Percentiles rank a stretch among this genome's conserved stretches.
These are phyloP conservation scores for Zoroaster sp. DNA, from an alignment of 53 echinoderm and acorn worm genomes.

Conservation along the genomic window DNA sequence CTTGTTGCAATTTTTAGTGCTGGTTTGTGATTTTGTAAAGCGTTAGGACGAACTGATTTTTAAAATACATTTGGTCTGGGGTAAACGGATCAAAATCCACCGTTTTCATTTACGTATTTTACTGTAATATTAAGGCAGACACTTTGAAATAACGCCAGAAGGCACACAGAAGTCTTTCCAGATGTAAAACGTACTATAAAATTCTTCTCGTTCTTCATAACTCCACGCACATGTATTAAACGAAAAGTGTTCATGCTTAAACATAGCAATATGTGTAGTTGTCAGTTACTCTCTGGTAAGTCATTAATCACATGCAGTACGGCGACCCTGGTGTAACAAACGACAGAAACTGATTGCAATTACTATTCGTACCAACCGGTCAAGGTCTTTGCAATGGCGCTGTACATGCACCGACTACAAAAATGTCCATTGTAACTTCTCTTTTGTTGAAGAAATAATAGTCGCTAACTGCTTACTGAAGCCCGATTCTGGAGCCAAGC, in stretches of 20 bases:
- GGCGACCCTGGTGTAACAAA: neutral
- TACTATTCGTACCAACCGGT: neutral
- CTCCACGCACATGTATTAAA: neutral
- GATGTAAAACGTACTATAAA: neutral
- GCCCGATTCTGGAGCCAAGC: too few relatives aligned
- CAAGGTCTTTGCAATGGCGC: slow-evolving; percentile 2
- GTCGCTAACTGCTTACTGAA: neutral
- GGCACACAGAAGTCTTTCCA: neutral
- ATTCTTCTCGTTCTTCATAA: neutral
- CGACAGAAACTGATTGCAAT: neutral
- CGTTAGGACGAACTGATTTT: too few relatives aligned
- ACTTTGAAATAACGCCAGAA: too few relatives aligned
- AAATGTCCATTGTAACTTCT: neutral
- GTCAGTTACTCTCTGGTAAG: neutral
- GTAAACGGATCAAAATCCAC: too few relatives aligned
- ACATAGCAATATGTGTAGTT: neutral
- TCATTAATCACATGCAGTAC: neutral
- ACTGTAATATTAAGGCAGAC: too few relatives aligned
- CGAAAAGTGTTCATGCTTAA: neutral
- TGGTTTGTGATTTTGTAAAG: too few relatives aligned
- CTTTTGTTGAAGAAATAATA: too few relatives aligned
- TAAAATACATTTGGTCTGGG: too few relatives aligned
- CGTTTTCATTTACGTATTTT: too few relatives aligned
- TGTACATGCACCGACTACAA: neutral
- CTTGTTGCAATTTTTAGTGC: too few relatives aligned